Evolutionary conservation across 1,140 invertebrate species (phyloP), one percentile per base, ranked within the genome.

Genomic region (Hycleus cichorii): DNA sequence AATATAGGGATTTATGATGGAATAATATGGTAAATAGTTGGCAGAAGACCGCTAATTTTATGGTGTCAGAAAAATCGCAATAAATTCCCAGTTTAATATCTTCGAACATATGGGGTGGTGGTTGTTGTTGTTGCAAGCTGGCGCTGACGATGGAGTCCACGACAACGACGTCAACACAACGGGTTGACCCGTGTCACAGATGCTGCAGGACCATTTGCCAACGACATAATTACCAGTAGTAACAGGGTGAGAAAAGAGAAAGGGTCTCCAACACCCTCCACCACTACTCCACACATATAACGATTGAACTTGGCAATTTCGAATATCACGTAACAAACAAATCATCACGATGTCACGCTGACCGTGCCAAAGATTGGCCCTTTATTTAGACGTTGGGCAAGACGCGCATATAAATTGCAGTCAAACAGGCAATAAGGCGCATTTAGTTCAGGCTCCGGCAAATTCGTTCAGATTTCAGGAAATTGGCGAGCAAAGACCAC

Each of bases 51-150:
- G 18, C 18, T 18, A 32, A 5, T 32, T 32, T 32, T 32, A 32
- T 32, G 32, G 32, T 32, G 32, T 32, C 32, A 3, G 32, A 32
- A 32, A 32, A 32, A 32, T 32, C 59, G 62, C 64, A 52, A 70
- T 72, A 72, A 72, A 72, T 72, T 69, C 58, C 64, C 55, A 47
- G 60, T 70, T 72, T 72, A 72, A 72, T 72, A 72, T 70, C 68
- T 69, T 60, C 64, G 63, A 57, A 64, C 68, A 66, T 59, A 68
- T 69, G 67, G 68, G 69, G 49, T 51, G 50, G 42, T 6, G 58
- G 62, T 61, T 5, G 4, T 50, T 57, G 56, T 60, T 64, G 66
- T 68, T 67, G 65, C 70, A 72, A 71, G 70, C 70, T 72, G 70
- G 68, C 70, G 70, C 68, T 54, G 44, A 58, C 64, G 66, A 69